Evolutionary conservation across 2,888 invertebrate genomes (phyloP).

Genomic region (Colletes collaris): DNA sequence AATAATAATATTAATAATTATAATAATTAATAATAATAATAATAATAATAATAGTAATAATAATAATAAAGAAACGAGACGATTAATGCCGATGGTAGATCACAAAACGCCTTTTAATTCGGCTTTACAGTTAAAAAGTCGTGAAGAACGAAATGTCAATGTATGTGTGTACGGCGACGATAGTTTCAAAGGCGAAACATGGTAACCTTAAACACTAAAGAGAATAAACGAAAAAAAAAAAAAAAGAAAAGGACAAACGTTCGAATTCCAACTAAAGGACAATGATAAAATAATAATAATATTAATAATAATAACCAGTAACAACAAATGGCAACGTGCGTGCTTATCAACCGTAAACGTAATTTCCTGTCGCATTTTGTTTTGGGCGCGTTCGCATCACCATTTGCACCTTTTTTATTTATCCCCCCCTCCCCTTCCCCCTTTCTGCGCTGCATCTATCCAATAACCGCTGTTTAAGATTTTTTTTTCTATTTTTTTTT

Average conservation of each 20-base stretch:
- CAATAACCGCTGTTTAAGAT: conserved; percentile 15
- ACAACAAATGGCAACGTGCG: conserved; percentile 52
- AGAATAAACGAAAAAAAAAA: conserved; percentile 4
- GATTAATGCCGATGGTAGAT: conserved; percentile 23
- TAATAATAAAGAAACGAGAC: conserved; percentile 1
- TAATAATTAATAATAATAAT: too few species aligned
- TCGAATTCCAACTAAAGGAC: conserved; percentile 33
- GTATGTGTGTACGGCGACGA: conserved; percentile 2
- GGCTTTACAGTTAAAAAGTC: conserved; percentile 22
- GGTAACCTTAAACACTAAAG: conserved; percentile 15
- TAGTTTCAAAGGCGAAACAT: conserved; percentile 8
- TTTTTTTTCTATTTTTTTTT: conserved; percentile 11
- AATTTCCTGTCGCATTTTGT: conserved; percentile 46
- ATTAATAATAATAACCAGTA: conserved; percentile 37
- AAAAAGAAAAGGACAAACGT: conserved; percentile 11
- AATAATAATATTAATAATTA: too few species aligned
- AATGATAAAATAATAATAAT: conserved; percentile 33
- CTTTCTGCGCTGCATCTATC: conserved; percentile 57
- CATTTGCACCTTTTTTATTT: conserved; percentile 64
- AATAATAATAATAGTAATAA: not conserved
- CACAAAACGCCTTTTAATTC: conserved; percentile 26
- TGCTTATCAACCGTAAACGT: conserved; percentile 50
- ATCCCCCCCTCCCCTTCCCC: not conserved
- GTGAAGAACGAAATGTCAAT: conserved; percentile 37
- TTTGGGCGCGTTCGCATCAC: conserved; percentile 55